Evolutionary conservation across 1,140 invertebrate genomes (phyloP), one percentile per base, ranked within the genome.

Genomic region (Philotrypesis tridentata): DNA sequence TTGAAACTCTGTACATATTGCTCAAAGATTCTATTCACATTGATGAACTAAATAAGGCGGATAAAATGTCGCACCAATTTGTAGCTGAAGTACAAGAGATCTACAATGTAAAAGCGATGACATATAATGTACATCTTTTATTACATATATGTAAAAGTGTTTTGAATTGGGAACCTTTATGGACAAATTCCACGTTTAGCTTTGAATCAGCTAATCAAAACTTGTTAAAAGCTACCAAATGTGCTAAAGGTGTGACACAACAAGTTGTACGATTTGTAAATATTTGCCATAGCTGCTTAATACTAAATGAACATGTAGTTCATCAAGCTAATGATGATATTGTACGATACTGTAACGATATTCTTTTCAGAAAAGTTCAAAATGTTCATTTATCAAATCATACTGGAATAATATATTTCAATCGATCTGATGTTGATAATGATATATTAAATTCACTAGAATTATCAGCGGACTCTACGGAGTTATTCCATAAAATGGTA

Each of bases 1-100:
- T 70, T 70, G 67, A 70, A 70, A 8, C 23, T 70, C 17, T 70
- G 25, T 70, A 70, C 67, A 70, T 70, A 70, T 27, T 70, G 17
- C 25, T 70, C 17, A 17, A 29, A 70, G 67, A n/a, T n/a, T n/a
- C n/a, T 25, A 63, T 63, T n/a, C 21, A 2, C 2, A 63, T 63
- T 63, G 3, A 70, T 21, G 31, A 70, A 70, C 11, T 70, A 29
- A 25, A 70, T 29, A 11, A 11, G 29, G 67, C 67, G 4, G 67
- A 70, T 70, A 11, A 31, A 29, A 70, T 70, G 67, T 70, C 29
- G 25, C 4, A 25, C 9, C 23, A 33, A 31, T 70, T 70, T 70
- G 31, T 29, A 21, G 17, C 25, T 0, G 67, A 70, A 70, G 25
- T 31, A 25, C 5, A 70, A 7, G 25, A 27, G 17, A 29, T 70